Evolutionary conservation across 2,888 invertebrate species (phyloP).

Genomic region (Hemaris fuciformis): DNA sequence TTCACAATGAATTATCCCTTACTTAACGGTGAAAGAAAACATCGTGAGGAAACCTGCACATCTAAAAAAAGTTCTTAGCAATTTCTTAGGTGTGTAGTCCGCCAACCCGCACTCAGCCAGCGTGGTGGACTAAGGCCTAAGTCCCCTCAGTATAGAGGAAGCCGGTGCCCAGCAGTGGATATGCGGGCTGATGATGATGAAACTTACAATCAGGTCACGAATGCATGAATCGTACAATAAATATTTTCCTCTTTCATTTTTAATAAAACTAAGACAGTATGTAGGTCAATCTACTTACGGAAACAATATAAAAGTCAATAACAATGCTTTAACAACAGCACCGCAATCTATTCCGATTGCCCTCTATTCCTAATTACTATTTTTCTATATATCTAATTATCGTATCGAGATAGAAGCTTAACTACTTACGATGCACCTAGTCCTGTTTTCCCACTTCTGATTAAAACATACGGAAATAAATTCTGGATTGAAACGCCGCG

Average conservation of each 20-base stretch:
- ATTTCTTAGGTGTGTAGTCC: no score
- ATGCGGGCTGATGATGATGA: no score
- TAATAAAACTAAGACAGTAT: background rate
- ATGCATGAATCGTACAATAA: background rate
- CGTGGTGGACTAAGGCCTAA: no score
- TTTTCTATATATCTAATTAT: constrained; percentile 9
- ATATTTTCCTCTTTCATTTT: background rate
- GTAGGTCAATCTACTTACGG: background rate
- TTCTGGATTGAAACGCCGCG: background rate
- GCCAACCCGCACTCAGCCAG: no score
- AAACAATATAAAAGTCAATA: background rate
- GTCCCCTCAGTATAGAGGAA: no score
- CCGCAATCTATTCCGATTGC: background rate
- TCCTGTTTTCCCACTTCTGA: background rate
- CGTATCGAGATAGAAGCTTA: constrained; percentile 1
- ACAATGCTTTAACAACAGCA: background rate
- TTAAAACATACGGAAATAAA: background rate
- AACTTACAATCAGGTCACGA: no score
- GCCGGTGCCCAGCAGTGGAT: no score
- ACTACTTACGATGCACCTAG: constrained; percentile 6
- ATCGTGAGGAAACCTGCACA: no score
- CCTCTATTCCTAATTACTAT: background rate
- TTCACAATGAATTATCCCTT: no score
- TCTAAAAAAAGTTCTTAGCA: no score
- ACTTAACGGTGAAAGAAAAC: no score